Base-by-base conservation (phyloP, 2,797 vertebrate genomes). In the Sciurus carolinensis region DNA sequence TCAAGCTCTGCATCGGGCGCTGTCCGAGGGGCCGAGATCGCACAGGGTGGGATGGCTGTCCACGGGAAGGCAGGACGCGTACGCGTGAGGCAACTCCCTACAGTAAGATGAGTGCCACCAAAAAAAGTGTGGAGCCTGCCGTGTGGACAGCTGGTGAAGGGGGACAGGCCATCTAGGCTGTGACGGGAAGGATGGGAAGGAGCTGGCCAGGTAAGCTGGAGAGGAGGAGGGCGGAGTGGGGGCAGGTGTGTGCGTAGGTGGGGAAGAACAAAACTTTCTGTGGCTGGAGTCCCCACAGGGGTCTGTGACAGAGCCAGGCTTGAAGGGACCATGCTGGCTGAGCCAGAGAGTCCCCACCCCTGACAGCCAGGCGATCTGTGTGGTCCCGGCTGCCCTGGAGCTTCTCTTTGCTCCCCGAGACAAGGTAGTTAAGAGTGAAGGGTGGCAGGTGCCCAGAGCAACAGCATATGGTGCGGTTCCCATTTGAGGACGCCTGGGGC, bases 171-270 rank as follows among this genome's bases (percentile, higher is more conserved):
- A 9, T 42, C 24, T 64, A 64, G 69, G 66, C 67, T 81, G n/a
- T 30, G 36, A 47, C 26, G 11, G 47, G 12, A 44, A 18, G 33
- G 28, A 30, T 2, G 52, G 36, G 9, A 2, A 33, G n/a, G 30
- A 30, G 17, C 1, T 28, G 44, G 52, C 39, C 4, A 12, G 62
- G 67, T 13, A 26, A 7, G 14, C 17, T 9, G 7, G 82, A 18
- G 33, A 77, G 33, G 47, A 44, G 20, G 11, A 18, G 7, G 17
- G 28, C 9, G 64, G 33, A 3, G 15, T 26, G 2, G 12, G 8
- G 22, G 20, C 10, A 0, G 6, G 14, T 7, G 39, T 33, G 36
- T 33, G 42, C 6, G 5, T n/a, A 11, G 1, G 17, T 24, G 24
- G 11, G 50, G 17, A 50, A 44, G 84, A 79, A 47, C 3, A 1